A percentile compares a stretch with the other conserved stretches of the same genome.
These are phyloP conservation scores for Polylopha cassiicola DNA, from an alignment of 2,888 invertebrate species.

Conservation along the genomic window DNA sequence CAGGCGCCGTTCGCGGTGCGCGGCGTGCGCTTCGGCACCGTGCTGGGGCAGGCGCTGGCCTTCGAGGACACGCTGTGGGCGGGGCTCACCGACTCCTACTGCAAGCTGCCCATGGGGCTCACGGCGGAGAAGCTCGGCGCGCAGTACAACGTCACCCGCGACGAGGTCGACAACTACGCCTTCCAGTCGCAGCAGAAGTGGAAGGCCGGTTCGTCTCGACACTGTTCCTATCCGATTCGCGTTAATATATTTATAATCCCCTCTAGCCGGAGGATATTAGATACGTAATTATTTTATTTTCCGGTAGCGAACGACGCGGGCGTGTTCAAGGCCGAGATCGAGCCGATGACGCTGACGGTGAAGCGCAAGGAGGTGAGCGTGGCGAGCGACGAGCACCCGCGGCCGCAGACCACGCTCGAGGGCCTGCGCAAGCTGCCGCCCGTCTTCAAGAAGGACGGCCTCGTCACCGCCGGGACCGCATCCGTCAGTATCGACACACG, in stretches of 20 bases:
- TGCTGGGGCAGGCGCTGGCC: constrained; percentile 84
- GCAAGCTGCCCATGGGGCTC: constrained; percentile 95
- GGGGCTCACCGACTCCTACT: constrained; percentile 88
- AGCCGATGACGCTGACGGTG: constrained; percentile 88
- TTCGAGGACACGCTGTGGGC: constrained; percentile 95
- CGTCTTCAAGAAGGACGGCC: constrained; percentile 95
- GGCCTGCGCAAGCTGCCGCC: constrained; percentile 89
- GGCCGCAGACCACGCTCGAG: constrained; percentile 91
- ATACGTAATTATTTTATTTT: neutral
- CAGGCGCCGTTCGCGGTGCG: constrained; percentile 92
- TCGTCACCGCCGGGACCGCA: constrained; percentile 95
- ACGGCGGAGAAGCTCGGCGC: constrained; percentile 95
- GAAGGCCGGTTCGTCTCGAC: constrained; percentile 82
- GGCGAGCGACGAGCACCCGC: constrained; percentile 94
- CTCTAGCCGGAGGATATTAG: neutral
- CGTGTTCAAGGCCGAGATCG: constrained; percentile 92
- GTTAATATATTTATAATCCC: neutral
- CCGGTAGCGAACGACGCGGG: constrained; percentile 89
- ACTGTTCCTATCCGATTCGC: neutral
- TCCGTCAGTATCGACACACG: constrained; percentile 80
- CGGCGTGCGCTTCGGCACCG: constrained; percentile 91
- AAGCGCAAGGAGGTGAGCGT: constrained; percentile 89
- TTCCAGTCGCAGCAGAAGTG: constrained; percentile 90
- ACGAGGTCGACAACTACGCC: constrained; percentile 91
- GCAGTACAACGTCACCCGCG: constrained; percentile 86